Percentiles rank a stretch among this genome's conserved stretches.
These are phyloP conservation scores for Champsocephalus gunnari DNA, from an alignment of 2,797 vertebrate species.

Conservation along the genomic window DNA sequence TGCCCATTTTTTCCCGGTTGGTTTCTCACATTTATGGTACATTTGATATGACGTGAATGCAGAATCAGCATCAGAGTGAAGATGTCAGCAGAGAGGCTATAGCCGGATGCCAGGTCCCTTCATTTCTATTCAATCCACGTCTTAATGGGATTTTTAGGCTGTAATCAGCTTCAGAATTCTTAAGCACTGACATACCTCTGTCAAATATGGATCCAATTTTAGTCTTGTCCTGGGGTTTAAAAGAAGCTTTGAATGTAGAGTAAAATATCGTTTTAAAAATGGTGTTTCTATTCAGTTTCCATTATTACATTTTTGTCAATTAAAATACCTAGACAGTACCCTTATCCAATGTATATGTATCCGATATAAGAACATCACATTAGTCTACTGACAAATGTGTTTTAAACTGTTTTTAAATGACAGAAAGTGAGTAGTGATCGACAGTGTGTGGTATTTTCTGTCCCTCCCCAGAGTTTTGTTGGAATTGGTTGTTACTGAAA, in stretches of 20 bases:
- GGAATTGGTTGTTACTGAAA: not conserved
- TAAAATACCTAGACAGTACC: not conserved
- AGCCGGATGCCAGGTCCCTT: conserved; percentile 45
- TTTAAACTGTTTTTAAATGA: not conserved
- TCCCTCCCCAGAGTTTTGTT: not conserved
- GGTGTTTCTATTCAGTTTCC: not conserved
- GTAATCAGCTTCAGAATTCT: conserved; percentile 53
- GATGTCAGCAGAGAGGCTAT: conserved; percentile 54
- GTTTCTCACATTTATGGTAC: conserved; percentile 62
- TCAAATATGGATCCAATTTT: conserved; percentile 54
- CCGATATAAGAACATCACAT: not conserved
- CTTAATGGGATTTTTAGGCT: conserved; percentile 61
- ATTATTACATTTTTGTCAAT: not conserved
- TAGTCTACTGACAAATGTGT: not conserved
- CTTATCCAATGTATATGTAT: not conserved
- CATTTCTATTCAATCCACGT: conserved; percentile 49
- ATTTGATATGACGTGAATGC: conserved; percentile 58
- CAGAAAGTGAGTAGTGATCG: not conserved
- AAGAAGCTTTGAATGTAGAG: conserved; percentile 8
- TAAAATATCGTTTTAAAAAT: not conserved
- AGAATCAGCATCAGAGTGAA: conserved; percentile 60
- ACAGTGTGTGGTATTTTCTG: not conserved
- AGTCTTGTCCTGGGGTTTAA: conserved; percentile 17
- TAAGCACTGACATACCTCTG: conserved; percentile 41
- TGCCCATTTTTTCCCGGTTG: conserved; percentile 56